Conservation (phyloP, 2,888 invertebrate genomes). For the Plagodis pulveraria region DNA sequence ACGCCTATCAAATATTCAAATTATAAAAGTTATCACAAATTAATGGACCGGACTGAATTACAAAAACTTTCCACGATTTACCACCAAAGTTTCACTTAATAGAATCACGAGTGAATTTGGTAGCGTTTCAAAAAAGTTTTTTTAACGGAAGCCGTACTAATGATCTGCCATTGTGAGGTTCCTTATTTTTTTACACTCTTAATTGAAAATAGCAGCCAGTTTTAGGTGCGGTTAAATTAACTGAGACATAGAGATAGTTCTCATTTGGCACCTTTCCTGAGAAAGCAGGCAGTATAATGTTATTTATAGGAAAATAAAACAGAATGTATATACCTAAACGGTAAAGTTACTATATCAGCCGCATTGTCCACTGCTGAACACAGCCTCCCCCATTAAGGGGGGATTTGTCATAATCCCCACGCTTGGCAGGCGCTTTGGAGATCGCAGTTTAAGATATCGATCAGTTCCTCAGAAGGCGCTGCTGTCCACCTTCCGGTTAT, state of each 20-base stretch:
- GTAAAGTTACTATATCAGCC: no score
- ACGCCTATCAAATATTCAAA: constrained; percentile 31
- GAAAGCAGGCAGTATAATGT: background rate
- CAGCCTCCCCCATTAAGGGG: no score
- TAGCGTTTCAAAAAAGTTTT: constrained; percentile 60
- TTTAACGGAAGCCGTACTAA: constrained; percentile 48
- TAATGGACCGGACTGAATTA: constrained; percentile 51
- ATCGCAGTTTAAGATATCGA: no score
- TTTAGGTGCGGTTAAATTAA: constrained; percentile 41
- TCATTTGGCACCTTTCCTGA: constrained; percentile 34
- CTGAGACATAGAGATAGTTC: constrained; percentile 39
- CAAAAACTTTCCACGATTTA: constrained; percentile 52
- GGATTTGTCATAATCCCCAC: no score
- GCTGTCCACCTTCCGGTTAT: no score
- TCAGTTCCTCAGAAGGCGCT: no score
- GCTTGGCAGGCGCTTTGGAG: no score
- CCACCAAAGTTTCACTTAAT: constrained; percentile 55
- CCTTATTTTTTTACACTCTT: constrained; percentile 58
- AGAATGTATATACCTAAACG: no score
- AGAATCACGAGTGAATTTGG: constrained; percentile 67
- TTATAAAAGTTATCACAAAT: constrained; percentile 42
- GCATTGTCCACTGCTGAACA: no score
- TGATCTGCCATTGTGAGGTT: constrained; percentile 59
- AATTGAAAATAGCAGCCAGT: constrained; percentile 54
- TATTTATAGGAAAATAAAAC: no score